Percentiles rank a stretch among this genome's conserved stretches.
These are phyloP conservation scores for Aix galericulata DNA, from an alignment of 2,113 vertebrate species.

Conservation along the genomic window DNA sequence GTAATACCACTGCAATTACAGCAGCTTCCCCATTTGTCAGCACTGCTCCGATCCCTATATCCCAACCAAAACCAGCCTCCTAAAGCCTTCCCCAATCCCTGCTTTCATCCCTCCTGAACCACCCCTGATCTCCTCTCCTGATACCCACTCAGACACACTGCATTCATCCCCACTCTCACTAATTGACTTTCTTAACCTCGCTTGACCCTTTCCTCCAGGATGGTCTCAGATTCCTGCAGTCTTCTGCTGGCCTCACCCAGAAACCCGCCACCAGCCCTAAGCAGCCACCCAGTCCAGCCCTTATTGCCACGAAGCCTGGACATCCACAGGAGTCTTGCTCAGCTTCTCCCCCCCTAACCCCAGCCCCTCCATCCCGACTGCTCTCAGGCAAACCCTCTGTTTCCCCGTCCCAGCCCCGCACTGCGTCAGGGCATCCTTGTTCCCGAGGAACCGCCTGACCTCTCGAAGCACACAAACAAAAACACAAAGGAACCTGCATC, in stretches of 20 bases:
- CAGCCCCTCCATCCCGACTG: background rate
- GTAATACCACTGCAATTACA: background rate
- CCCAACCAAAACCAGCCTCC: background rate
- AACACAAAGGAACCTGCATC: background rate
- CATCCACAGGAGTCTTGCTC: background rate
- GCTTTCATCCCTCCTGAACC: background rate
- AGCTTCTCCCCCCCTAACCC: background rate
- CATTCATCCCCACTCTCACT: background rate
- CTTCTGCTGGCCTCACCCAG: background rate
- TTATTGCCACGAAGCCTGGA: background rate
- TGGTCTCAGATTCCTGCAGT: background rate
- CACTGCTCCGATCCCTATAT: background rate
- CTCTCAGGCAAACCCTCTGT: background rate
- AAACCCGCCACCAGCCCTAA: accelerated
- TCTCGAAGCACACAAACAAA: accelerated
- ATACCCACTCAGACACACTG: background rate
- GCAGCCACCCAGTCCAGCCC: background rate
- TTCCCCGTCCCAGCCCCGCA: background rate
- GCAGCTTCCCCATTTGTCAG: background rate
- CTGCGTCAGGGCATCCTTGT: background rate
- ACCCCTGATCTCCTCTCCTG: background rate
- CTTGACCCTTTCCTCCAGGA: background rate
- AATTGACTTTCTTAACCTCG: background rate
- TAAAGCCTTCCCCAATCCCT: background rate
- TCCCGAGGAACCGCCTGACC: background rate